A percentile compares a stretch with the other conserved stretches of the same genome.
Conservation (phyloP, 2,888 invertebrate genomes). For the Poecilobothrus nobilitatus region DNA sequence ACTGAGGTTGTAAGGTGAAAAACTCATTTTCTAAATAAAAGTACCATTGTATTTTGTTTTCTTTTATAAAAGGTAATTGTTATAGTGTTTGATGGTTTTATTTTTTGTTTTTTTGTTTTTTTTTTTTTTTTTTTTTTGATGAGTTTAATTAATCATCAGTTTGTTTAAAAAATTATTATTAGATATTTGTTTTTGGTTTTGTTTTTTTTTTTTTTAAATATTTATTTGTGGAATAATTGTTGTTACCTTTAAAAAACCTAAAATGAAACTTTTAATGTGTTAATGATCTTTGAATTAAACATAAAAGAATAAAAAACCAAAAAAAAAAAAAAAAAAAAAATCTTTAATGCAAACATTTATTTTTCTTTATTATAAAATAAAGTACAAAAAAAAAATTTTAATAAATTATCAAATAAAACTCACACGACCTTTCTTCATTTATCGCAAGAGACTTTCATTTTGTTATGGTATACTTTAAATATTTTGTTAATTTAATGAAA, state of each 20-base stretch:
- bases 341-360: too few species aligned
- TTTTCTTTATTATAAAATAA: too few species aligned
- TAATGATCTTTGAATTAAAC: not conserved
- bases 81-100: not conserved
- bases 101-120: too few species aligned
- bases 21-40: not conserved
- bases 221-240: not conserved
- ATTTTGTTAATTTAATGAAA: too few species aligned
- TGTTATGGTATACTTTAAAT: too few species aligned
- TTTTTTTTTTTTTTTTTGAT: not conserved
- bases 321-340: too few species aligned
- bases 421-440: too few species aligned
- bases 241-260: not conserved
- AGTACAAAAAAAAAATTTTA: too few species aligned
- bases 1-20: not conserved
- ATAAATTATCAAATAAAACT: too few species aligned
- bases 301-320: too few species aligned
- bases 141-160: not conserved
- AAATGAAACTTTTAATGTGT: not conserved
- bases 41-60: not conserved
- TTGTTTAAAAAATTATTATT: slow-evolving; percentile 1
- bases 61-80: not conserved
- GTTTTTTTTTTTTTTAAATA: too few species aligned
- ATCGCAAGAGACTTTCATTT: too few species aligned
- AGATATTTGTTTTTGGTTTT: not conserved